Percentiles rank a stretch among this genome's conserved stretches.
Evolutionary conservation across 2,113 vertebrate genomes (phyloP).

Genomic region (Notiomystis cincta): DNA sequence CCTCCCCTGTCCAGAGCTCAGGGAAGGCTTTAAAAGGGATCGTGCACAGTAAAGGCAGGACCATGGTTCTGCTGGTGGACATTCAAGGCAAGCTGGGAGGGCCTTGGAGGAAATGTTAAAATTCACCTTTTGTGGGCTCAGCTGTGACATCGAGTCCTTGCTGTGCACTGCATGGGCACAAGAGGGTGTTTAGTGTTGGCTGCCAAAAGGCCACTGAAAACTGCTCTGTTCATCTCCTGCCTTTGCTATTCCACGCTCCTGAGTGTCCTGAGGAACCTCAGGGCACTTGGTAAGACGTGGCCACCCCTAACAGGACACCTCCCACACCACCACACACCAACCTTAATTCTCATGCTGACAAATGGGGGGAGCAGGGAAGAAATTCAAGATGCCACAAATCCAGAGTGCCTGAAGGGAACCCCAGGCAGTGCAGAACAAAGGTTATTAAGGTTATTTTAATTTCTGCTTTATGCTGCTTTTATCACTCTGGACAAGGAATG

Average conservation of each 20-base stretch:
- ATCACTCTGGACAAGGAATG: neutral
- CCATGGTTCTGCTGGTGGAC: neutral
- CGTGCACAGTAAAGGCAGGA: neutral
- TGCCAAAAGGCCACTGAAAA: neutral
- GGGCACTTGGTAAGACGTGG: fast-evolving
- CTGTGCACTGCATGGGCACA: fast-evolving
- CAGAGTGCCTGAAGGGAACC: neutral
- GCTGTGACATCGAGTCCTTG: fast-evolving
- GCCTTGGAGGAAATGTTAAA: neutral
- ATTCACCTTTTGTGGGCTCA: neutral
- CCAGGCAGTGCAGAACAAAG: neutral
- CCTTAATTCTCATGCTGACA: neutral
- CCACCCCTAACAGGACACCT: too few relatives aligned
- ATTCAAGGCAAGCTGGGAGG: fast-evolving
- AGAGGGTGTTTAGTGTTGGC: neutral
- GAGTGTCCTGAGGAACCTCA: neutral
- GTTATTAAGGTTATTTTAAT: neutral
- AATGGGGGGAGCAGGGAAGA: neutral
- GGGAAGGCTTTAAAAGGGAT: neutral
- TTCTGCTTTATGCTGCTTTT: neutral
- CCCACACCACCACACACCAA: fast-evolving
- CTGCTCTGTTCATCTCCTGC: neutral
- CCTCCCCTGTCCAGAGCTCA: neutral
- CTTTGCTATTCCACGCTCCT: fast-evolving
- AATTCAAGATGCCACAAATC: fast-evolving